Conservation (phyloP, 2,797 vertebrate genomes). For the Muscicapa striata region DNA sequence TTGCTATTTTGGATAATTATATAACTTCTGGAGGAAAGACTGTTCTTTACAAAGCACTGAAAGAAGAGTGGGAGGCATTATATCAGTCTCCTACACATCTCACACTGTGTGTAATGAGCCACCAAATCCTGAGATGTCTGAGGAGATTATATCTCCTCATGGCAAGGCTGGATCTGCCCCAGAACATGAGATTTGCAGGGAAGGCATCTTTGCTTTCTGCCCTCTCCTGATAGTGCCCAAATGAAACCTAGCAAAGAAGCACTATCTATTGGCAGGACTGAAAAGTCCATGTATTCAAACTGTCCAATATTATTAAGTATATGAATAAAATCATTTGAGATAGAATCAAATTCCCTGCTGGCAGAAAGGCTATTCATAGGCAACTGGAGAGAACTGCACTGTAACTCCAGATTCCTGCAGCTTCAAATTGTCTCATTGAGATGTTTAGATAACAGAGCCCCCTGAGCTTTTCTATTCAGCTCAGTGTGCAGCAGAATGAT, state of each 20-base stretch:
- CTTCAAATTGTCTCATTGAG: conserved; percentile 29
- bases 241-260: not conserved
- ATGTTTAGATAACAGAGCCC: conserved; percentile 20
- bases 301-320: not conserved
- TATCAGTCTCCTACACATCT: not conserved
- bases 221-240: not conserved
- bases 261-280: not conserved
- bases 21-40: not conserved
- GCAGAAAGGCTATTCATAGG: not conserved
- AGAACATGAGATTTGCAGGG: not conserved
- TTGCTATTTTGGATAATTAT: conserved; percentile 24
- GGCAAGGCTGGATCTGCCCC: not conserved
- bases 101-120: not conserved
- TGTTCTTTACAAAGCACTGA: not conserved
- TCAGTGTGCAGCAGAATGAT: not conserved
- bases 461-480: not conserved
- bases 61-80: not conserved
- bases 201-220: not conserved
- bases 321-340: not conserved
- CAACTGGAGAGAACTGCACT: not conserved
- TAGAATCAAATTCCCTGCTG: not conserved
- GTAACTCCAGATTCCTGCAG: not conserved
- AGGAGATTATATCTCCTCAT: not conserved
- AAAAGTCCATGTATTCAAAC: not conserved
- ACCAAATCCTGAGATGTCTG: not conserved